phyloP scores from a whole-genome alignment of 1,140 invertebrate species.

The Drosophila dunni region DNA sequence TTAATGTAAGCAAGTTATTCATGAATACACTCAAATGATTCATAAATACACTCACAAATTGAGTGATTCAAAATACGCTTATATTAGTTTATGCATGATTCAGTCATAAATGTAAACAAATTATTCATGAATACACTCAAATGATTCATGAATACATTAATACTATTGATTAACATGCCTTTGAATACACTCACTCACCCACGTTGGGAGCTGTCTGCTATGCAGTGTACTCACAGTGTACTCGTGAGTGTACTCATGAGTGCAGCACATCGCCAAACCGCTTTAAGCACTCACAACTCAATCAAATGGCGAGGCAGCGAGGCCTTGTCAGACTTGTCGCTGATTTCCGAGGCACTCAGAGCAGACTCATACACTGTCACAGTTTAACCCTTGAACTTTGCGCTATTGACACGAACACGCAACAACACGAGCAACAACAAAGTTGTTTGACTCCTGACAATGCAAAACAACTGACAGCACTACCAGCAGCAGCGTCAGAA shows the following conservation, averaged over 20 bases:
- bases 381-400: constrained; percentile 79
- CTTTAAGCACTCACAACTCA: not conserved
- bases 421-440: constrained; percentile 43
- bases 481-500: constrained; percentile 2
- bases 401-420: constrained; percentile 63
- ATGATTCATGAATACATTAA: constrained; percentile 1
- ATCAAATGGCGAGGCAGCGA: constrained; percentile 1
- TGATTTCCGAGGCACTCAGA: constrained; percentile 13
- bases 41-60: too few relatives aligned
- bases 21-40: constrained; percentile 1
- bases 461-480: constrained; percentile 71
- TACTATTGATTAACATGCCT: too few relatives aligned
- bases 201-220: too few relatives aligned
- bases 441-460: constrained; percentile 77
- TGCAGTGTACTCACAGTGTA: not conserved
- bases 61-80: too few relatives aligned
- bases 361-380: constrained; percentile 31
- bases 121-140: constrained; percentile 4
- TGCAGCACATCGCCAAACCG: not conserved
- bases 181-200: too few relatives aligned
- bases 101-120: not conserved
- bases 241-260: constrained; percentile 6
- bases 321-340: constrained; percentile 9
- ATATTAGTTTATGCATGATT: too few relatives aligned
- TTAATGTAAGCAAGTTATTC: too few relatives aligned